Evolutionary conservation across 2,113 vertebrate species (phyloP).

Genomic region (Turnix velox): DNA sequence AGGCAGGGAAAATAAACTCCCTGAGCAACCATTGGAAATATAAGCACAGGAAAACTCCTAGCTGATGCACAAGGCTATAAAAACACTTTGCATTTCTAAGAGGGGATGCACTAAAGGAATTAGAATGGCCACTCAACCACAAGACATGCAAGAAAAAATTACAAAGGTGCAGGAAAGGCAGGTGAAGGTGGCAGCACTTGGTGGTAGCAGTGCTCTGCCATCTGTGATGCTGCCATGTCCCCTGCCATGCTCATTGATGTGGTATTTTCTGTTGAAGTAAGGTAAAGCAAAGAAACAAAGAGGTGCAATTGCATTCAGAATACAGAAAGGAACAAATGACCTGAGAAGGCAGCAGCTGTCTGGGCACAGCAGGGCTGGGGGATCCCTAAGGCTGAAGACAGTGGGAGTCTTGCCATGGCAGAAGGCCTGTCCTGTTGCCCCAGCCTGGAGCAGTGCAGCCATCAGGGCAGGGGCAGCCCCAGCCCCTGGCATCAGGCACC

Average conservation of each 20-base stretch:
- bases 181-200: not conserved
- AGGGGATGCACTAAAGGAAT: not conserved
- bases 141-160: not conserved
- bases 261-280: not conserved
- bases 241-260: not conserved
- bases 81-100: not conserved
- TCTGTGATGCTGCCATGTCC: not conserved
- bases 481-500: fast-evolving
- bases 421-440: too few relatives aligned
- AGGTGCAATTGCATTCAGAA: not conserved
- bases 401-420: fast-evolving
- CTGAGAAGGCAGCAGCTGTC: not conserved
- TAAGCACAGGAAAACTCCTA: not conserved
- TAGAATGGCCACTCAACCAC: fast-evolving
- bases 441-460: not conserved
- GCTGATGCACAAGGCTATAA: not conserved
- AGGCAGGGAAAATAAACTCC: not conserved
- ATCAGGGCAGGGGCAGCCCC: not conserved
- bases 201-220: not conserved
- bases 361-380: not conserved
- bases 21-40: not conserved
- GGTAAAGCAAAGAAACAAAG: not conserved
- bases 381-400: not conserved
- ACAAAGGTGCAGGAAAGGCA: not conserved
- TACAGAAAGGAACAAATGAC: not conserved